These are phyloP conservation scores for Gnatocerus cornutus DNA, from an alignment of 2,888 invertebrate species.

Conservation along the genomic window DNA sequence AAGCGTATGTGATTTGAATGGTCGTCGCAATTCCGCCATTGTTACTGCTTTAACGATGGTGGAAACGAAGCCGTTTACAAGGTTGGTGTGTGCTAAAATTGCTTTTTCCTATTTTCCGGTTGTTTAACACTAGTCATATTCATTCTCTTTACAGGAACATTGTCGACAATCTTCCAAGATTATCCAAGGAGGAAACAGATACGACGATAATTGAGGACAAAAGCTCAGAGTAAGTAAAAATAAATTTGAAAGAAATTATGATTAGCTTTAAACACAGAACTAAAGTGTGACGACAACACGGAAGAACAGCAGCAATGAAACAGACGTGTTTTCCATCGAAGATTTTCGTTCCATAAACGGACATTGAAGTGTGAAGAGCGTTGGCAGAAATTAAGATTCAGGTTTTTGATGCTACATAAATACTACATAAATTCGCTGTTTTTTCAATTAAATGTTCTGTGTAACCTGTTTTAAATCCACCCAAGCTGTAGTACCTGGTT, in stretches of 20 bases:
- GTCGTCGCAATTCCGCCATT: constrained; percentile 53
- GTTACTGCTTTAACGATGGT: constrained; percentile 51
- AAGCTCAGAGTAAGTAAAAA: constrained; percentile 37
- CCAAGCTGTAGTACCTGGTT: background rate
- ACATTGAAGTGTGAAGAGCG: too few relatives aligned
- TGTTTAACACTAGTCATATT: background rate
- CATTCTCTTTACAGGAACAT: constrained; percentile 31
- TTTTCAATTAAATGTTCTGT: background rate
- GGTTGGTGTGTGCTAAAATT: constrained; percentile 44
- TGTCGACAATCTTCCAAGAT: constrained; percentile 1
- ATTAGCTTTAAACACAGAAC: constrained; percentile 21
- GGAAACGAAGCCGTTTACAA: constrained; percentile 51
- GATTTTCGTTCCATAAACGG: too few relatives aligned
- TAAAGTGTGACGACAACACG: constrained; percentile 36
- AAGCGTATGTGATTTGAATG: constrained; percentile 54
- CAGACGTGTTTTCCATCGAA: too few relatives aligned
- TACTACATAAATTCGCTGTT: background rate
- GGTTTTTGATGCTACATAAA: too few relatives aligned
- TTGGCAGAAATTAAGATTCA: too few relatives aligned
- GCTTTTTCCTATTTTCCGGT: constrained; percentile 13
- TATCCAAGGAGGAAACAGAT: constrained; percentile 31
- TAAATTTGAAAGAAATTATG: constrained; percentile 9
- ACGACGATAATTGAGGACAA: constrained; percentile 34
- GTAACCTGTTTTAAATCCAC: background rate
- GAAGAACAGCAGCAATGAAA: background rate